Evolutionary conservation across 2,888 invertebrate species (phyloP).

Genomic region (Acleris cristana): DNA sequence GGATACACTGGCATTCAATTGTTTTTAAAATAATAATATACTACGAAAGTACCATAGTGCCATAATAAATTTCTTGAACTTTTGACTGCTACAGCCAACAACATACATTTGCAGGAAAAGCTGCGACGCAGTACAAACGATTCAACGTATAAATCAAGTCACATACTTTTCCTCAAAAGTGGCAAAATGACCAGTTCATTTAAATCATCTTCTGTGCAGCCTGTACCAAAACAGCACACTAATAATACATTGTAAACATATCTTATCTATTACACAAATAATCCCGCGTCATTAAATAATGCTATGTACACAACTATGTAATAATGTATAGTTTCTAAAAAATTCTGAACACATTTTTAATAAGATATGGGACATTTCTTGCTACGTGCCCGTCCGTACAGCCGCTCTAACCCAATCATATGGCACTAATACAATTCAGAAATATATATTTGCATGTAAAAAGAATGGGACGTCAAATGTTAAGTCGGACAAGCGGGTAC

Average conservation of each 20-base stretch:
- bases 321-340: slow-evolving; percentile 74
- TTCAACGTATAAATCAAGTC: neutral
- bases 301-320: slow-evolving; percentile 68
- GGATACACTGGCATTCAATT: slow-evolving; percentile 29
- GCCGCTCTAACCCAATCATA: slow-evolving; percentile 47
- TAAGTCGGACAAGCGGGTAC: slow-evolving; percentile 31
- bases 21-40: slow-evolving; percentile 10
- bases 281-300: slow-evolving; percentile 47
- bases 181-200: slow-evolving; percentile 7
- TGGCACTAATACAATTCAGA: slow-evolving; percentile 57
- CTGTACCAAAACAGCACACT: slow-evolving; percentile 19
- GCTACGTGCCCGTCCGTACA: slow-evolving; percentile 44
- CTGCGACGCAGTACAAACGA: neutral
- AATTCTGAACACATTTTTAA: slow-evolving; percentile 80
- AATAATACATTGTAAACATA: slow-evolving; percentile 21
- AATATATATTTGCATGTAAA: slow-evolving; percentile 28
- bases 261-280: slow-evolving; percentile 29
- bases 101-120: too few relatives aligned
- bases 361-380: slow-evolving; percentile 76
- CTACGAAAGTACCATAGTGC: too few relatives aligned
- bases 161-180: neutral
- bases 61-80: neutral
- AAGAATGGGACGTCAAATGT: slow-evolving; percentile 22
- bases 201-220: slow-evolving; percentile 2
- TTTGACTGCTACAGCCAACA: slow-evolving; percentile 8